Evolutionary conservation across 2,888 invertebrate genomes (phyloP), one percentile per base, ranked within the genome.

Genomic region (Aplocera efformata): DNA sequence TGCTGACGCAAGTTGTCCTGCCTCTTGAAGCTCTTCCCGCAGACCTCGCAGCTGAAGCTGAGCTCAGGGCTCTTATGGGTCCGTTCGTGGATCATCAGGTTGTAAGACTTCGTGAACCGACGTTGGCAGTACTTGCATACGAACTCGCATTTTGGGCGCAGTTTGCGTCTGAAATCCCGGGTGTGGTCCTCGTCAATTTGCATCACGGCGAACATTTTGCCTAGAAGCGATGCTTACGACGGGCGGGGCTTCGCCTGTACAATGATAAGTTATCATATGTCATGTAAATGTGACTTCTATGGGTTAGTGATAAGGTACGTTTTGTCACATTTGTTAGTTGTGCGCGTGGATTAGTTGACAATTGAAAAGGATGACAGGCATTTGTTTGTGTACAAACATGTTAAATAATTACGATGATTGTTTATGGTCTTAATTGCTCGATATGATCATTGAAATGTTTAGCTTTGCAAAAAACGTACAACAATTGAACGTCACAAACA

Each of bases 81-180:
- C 82, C 98, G 92, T 85, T 98, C 98, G 91, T 99, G 98, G 71
- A 99, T 98, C 92, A 98, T 94, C 79, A 99, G 91, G 89, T 99
- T 99, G 91, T 99, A 99, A 60, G 96, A 95, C 90, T 99, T 99
- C 75, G 97, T 98, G 91, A 99, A 99, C 82, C 98, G 93, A 73
- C 98, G 92, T 84, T 96, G 96, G 90, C 98, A 99, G 90, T 95
- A 98, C 88, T 96, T 96, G 93, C 98, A 99, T 79, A 98, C 96
- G 89, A 97, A 98, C 90, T 98, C 98, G 90, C 98, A 98, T 91
- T 98, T 97, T 72, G 95, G 93, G 78, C 96, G 91, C 93, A 94
- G 94, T 90, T 94, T 94, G 89, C 94, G 93, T 88, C 94, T 92
- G 90, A 94, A 94, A 91, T 94, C 94, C 88, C 94, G 91, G 84